Base-by-base conservation (phyloP, 64 coral and sea anemone genomes). In the Montipora cactus region DNA sequence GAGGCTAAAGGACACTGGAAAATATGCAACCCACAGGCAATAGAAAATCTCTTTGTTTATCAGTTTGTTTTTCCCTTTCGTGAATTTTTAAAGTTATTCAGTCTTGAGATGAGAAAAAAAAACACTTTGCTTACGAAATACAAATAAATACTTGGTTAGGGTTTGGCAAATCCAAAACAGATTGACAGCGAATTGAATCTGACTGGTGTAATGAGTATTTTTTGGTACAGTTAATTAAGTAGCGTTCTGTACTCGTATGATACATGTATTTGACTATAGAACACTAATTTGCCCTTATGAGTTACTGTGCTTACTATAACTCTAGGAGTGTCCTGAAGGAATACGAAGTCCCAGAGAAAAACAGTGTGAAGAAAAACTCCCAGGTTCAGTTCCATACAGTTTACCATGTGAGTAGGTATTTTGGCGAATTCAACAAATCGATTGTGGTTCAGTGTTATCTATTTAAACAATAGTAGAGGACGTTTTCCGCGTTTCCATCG, bases 251-350 rank as follows among this genome's bases (percentile, higher is more conserved):
- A 37, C 28, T 37, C 28, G 28, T 37, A 37, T 37, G 28, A 37
- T 37, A 37, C 1, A 37, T 37, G 11, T 8, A 57, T 11, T 57
- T 57, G 3, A 57, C 53, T 67, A 15, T 16, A 12, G 14, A 12
- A 7, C 12, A 4, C 18, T 59, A 4, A 12, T 67, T 15, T 4
- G 0, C 64, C 18, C 1, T 67, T 16, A 67, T 5, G 13, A 12
- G 64, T 12, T 67, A 67, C 20, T 23, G 15, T 4, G 2, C 12
- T n/a, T 18, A 44, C 0, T 71, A 20, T 21, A 37, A 37, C 28
- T 84, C 13, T 28, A 95, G 94, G 89, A 67, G 47, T 95, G 94
- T 74, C 89, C 94, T 69, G 22, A 87, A 74, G 88, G 81, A 18
- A 59, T 77, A 11, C 79, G 76, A 64, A 91, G 88, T 23, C 93